A percentile compares a stretch with the other conserved stretches of the same genome.
phyloP scores from a whole-genome alignment of 2,113 vertebrate species.

The Callipepla squamata region DNA sequence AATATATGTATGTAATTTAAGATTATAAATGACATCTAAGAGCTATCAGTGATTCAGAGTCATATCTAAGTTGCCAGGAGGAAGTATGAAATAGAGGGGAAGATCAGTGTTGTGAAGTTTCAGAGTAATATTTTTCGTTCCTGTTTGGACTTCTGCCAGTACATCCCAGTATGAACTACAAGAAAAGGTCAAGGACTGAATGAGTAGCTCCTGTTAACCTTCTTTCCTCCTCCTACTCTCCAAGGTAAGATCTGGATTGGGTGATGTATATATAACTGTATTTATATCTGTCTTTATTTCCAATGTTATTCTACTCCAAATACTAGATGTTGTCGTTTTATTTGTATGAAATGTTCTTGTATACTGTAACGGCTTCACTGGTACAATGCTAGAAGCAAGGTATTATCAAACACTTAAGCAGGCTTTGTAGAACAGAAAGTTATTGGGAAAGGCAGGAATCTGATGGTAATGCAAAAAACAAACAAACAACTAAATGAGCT shows the following conservation, averaged over 20 bases:
- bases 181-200: not conserved
- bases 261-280: not conserved
- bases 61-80: not conserved
- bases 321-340: not conserved
- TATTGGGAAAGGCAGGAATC: not conserved
- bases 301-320: not conserved
- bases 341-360: not conserved
- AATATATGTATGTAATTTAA: not conserved
- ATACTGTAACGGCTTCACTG: not conserved
- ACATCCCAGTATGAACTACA: not conserved
- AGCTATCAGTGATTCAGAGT: not conserved
- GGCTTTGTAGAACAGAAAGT: not conserved
- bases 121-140: not conserved
- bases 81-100: not conserved
- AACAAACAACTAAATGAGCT: not conserved
- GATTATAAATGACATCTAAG: not conserved
- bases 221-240: not conserved
- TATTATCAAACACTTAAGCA: not conserved
- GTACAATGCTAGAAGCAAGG: not conserved
- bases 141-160: not conserved
- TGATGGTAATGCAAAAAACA: not conserved
- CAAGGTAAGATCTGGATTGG: not conserved
- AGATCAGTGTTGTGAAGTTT: not conserved
- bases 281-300: not conserved
- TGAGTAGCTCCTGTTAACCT: not conserved